Evolutionary conservation across 1,140 invertebrate species (phyloP).

Genomic region (Cotesia glomerata): DNA sequence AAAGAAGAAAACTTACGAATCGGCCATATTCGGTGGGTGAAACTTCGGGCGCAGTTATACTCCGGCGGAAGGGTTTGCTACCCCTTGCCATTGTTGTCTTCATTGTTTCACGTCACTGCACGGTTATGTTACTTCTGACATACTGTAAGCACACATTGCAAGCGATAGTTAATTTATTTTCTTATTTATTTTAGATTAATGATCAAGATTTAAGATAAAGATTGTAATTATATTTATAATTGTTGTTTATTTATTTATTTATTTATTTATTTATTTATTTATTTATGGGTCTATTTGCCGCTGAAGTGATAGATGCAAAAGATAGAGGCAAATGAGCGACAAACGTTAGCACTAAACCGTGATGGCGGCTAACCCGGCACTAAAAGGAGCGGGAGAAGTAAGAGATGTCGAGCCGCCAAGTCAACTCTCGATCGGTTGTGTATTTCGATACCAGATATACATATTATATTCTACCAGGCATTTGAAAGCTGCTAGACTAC

Average conservation of each 20-base stretch:
- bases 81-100: constrained; percentile 45
- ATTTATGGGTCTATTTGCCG: no score
- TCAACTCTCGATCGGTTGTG: no score
- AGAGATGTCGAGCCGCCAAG: not conserved
- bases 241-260: no score
- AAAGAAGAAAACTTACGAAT: constrained; percentile 40
- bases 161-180: no score
- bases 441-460: no score
- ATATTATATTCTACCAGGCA: no score
- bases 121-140: constrained; percentile 8
- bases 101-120: constrained; percentile 35
- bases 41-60: constrained; percentile 32
- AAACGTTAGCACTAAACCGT: constrained; percentile 19
- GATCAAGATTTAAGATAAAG: no score
- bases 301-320: no score
- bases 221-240: no score
- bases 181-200: no score
- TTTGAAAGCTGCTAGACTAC: no score
- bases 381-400: constrained; percentile 21
- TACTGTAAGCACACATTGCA: not conserved
- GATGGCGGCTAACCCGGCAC: constrained; percentile 33
- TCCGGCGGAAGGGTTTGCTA: constrained; percentile 43
- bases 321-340: not conserved
- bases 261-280: no score
- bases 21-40: constrained; percentile 47